phyloP scores from a whole-genome alignment of 2,113 vertebrate species.

The Mesocricetus auratus region DNA sequence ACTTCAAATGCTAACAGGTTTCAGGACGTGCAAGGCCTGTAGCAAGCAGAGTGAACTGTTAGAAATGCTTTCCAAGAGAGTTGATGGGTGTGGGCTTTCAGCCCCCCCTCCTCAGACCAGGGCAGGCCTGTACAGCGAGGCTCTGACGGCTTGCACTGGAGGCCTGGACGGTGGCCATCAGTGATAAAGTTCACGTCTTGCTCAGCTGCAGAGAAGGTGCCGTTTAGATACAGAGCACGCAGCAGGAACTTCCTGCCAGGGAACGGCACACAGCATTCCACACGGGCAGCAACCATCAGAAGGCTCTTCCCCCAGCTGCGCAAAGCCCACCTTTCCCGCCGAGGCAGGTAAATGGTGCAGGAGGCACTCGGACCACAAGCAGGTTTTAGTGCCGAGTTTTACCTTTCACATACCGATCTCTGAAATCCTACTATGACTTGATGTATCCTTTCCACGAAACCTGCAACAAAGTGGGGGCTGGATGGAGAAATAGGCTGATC shows the following conservation, averaged over 20 bases:
- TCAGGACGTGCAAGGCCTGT: not conserved
- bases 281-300: accelerated
- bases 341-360: not conserved
- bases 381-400: not conserved
- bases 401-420: not conserved
- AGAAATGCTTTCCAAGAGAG: not conserved
- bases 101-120: not conserved
- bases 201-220: not conserved
- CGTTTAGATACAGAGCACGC: not conserved
- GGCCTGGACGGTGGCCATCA: not conserved
- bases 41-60: too few relatives aligned
- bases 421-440: not conserved
- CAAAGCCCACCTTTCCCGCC: not conserved
- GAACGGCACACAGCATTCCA: accelerated
- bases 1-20: not conserved
- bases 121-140: not conserved
- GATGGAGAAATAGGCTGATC: not conserved
- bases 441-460: not conserved
- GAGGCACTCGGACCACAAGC: not conserved
- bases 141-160: not conserved
- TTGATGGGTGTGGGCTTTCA: not conserved
- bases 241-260: not conserved
- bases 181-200: not conserved
- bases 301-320: accelerated
- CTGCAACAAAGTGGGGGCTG: not conserved